Evolutionary conservation across 2,888 invertebrate species (phyloP).

Genomic region (Leucania comma): DNA sequence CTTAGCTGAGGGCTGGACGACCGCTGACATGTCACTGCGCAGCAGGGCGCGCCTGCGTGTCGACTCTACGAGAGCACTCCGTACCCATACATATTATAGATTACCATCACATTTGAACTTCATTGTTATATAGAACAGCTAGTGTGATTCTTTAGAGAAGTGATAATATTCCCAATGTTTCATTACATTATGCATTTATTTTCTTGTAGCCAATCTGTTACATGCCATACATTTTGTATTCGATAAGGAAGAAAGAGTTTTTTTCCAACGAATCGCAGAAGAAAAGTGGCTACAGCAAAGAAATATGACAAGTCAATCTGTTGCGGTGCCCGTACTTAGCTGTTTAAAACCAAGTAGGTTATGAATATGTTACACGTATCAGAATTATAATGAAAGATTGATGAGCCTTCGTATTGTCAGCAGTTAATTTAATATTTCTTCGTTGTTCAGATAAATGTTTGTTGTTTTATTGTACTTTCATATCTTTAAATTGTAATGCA

Average conservation of each 20-base stretch:
- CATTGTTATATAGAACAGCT: conserved; percentile 51
- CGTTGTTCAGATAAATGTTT: conserved; percentile 61
- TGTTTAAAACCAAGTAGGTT: conserved; percentile 73
- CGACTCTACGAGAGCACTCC: conserved; percentile 39
- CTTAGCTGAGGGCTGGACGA: conserved; percentile 80
- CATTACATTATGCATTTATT: not conserved
- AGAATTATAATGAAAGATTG: conserved; percentile 76
- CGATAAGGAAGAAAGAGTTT: not conserved
- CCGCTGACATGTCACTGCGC: conserved; percentile 85
- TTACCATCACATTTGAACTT: conserved; percentile 59
- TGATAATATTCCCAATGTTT: conserved; percentile 12
- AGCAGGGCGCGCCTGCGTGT: conserved; percentile 78
- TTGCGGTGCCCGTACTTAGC: conserved; percentile 68
- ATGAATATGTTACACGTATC: conserved; percentile 78
- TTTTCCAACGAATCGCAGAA: conserved; percentile 67
- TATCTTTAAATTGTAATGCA: conserved; percentile 67
- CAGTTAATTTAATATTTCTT: conserved; percentile 80
- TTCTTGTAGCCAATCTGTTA: not conserved
- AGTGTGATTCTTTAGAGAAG: conserved; percentile 36
- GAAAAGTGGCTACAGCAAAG: conserved; percentile 75
- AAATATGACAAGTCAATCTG: conserved; percentile 84
- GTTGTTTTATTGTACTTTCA: conserved; percentile 66
- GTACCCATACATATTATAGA: conserved; percentile 27
- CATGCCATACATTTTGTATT: not conserved
- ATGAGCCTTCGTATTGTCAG: conserved; percentile 78